Conservation (phyloP, 1,140 invertebrate species). For the Pseudomyrmex sp. region DNA sequence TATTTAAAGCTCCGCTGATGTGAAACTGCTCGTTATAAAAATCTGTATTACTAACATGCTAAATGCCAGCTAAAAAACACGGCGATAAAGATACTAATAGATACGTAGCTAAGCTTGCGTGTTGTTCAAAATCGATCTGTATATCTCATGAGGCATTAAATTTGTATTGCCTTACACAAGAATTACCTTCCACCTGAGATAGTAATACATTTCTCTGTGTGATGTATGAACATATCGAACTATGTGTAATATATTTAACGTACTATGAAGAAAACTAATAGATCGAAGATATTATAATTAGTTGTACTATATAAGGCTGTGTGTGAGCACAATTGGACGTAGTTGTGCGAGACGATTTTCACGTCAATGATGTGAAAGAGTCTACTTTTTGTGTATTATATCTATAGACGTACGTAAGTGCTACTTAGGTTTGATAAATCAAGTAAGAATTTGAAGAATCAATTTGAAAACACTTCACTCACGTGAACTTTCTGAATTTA, state of each 20-base stretch:
- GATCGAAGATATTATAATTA: slow-evolving; percentile 6
- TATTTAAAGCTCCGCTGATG: slow-evolving; percentile 39
- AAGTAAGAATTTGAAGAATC: background rate
- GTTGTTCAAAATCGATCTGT: slow-evolving; percentile 49
- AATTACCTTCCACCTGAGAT: slow-evolving; percentile 43
- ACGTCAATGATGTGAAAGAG: background rate
- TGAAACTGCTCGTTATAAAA: slow-evolving; percentile 2
- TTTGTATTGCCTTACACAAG: slow-evolving; percentile 26
- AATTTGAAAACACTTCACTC: background rate
- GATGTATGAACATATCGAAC: slow-evolving; percentile 20
- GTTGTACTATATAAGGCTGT: slow-evolving; percentile 46
- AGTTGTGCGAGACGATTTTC: slow-evolving; percentile 12
- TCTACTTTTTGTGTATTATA: too few relatives aligned
- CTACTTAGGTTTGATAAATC: background rate
- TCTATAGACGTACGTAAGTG: too few relatives aligned
- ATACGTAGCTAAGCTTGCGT: slow-evolving; percentile 54
- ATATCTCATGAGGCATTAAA: slow-evolving; percentile 26
- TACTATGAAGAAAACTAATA: slow-evolving; percentile 21
- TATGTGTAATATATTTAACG: slow-evolving; percentile 29
- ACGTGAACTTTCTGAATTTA: background rate
- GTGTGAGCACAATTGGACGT: slow-evolving; percentile 41
- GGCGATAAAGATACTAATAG: slow-evolving; percentile 42
- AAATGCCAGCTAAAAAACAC: slow-evolving; percentile 47
- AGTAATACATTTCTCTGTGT: slow-evolving; percentile 42
- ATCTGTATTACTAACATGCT: slow-evolving; percentile 52